Conservation (phyloP, 2,888 invertebrate species). For the Dione vanillae region DNA sequence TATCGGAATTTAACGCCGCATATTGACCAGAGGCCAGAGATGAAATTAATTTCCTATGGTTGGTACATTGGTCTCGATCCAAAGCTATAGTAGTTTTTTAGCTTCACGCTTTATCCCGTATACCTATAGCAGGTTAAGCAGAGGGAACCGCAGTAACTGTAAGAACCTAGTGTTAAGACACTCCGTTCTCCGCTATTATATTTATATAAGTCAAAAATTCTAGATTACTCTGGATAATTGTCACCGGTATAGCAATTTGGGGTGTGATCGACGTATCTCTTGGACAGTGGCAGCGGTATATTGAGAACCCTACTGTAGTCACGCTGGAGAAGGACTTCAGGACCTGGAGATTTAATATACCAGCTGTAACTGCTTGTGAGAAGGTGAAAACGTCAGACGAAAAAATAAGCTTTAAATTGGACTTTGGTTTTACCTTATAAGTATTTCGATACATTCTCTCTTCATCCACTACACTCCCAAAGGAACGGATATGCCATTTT, state of each 20-base stretch:
- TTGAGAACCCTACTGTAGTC: constrained; percentile 86
- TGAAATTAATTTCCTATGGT: neutral
- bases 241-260: constrained; percentile 66
- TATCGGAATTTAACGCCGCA: neutral
- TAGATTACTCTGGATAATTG: constrained; percentile 73
- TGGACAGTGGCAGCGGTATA: constrained; percentile 83
- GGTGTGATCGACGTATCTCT: constrained; percentile 75
- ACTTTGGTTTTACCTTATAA: no score
- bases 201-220: neutral
- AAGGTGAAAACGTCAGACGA: constrained; percentile 44
- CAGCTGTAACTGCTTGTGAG: constrained; percentile 84
- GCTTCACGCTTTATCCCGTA: no score
- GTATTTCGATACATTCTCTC: no score
- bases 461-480: no score
- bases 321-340: constrained; percentile 86
- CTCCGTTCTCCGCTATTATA: neutral
- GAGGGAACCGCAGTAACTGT: no score
- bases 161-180: no score
- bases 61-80: neutral
- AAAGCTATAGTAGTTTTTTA: neutral
- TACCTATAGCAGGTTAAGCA: no score
- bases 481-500: no score
- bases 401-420: constrained; percentile 46
- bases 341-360: constrained; percentile 84
- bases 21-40: neutral